Percentiles rank a stretch among this genome's conserved stretches.
Evolutionary conservation across 2,888 invertebrate genomes (phyloP).

Genomic region (Himalopsyche kuldschensis): DNA sequence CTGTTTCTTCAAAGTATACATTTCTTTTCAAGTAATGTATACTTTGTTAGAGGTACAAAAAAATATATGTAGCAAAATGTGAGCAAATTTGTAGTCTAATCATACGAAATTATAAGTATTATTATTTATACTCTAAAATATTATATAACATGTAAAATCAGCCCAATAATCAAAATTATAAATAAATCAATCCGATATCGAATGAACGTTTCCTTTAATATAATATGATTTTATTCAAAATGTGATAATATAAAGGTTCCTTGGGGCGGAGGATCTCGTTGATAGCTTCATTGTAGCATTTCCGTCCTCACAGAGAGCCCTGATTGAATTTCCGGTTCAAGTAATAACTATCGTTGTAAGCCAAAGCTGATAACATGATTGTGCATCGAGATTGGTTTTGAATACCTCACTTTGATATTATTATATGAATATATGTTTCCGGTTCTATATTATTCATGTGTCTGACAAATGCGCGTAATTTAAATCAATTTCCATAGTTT

Average conservation of each 20-base stretch:
- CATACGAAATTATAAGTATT: no score
- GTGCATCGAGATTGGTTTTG: conserved; percentile 27
- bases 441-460: not conserved
- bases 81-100: no score
- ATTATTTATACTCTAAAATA: no score
- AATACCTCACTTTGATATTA: conserved; percentile 25
- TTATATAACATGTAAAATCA: no score
- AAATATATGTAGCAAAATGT: no score
- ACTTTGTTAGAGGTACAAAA: no score
- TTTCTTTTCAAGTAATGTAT: no score
- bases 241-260: conserved; percentile 9
- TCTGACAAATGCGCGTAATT: not conserved
- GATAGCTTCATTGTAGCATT: conserved; percentile 28
- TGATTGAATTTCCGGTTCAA: conserved; percentile 40
- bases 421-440: not conserved
- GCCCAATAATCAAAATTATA: no score
- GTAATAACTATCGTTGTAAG: conserved; percentile 46
- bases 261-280: not conserved
- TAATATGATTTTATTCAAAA: not conserved
- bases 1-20: no score
- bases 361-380: conserved; percentile 33
- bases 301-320: conserved; percentile 25
- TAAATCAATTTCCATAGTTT: not conserved
- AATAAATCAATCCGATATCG: no score
- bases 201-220: not conserved